phyloP scores from a whole-genome alignment of 2,113 vertebrate species.

The Scomber scombrus region DNA sequence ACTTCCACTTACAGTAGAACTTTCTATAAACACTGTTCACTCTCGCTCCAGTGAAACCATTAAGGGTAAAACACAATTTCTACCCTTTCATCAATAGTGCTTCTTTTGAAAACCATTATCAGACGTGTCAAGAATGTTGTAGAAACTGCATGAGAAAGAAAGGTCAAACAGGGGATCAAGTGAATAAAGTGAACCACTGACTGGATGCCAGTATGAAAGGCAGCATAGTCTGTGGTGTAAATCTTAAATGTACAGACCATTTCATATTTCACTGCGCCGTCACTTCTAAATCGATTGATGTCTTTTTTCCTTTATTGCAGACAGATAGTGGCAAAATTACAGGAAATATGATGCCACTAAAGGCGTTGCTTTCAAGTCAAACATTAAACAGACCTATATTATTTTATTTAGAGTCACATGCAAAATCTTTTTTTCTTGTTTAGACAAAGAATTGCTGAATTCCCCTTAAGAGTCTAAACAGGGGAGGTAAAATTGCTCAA shows the following conservation, averaged over 20 bases:
- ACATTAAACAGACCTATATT: too few relatives aligned
- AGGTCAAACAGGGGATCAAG: constrained; percentile 41
- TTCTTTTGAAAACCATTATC: constrained; percentile 49
- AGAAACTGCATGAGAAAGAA: constrained; percentile 37
- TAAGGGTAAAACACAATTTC: constrained; percentile 42
- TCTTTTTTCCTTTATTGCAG: too few relatives aligned
- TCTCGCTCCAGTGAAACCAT: constrained; percentile 44
- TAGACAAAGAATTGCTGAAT: too few relatives aligned
- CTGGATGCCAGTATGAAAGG: constrained; percentile 8
- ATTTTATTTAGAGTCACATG: too few relatives aligned
- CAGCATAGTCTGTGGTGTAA: background rate
- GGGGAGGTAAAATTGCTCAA: too few relatives aligned
- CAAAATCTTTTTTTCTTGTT: too few relatives aligned
- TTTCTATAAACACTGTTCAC: constrained; percentile 28
- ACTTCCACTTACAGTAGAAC: constrained; percentile 21
- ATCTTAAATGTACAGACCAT: background rate
- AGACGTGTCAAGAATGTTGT: constrained; percentile 14
- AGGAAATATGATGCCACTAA: too few relatives aligned
- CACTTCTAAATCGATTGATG: background rate
- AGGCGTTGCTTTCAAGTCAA: too few relatives aligned
- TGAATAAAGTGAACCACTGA: constrained; percentile 26
- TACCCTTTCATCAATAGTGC: constrained; percentile 33
- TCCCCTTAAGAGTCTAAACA: too few relatives aligned
- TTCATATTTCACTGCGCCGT: background rate
- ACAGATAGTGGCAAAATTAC: too few relatives aligned